These are phyloP conservation scores for Teleogryllus oceanicus DNA, from an alignment of 2,888 invertebrate species.

Conservation along the genomic window DNA sequence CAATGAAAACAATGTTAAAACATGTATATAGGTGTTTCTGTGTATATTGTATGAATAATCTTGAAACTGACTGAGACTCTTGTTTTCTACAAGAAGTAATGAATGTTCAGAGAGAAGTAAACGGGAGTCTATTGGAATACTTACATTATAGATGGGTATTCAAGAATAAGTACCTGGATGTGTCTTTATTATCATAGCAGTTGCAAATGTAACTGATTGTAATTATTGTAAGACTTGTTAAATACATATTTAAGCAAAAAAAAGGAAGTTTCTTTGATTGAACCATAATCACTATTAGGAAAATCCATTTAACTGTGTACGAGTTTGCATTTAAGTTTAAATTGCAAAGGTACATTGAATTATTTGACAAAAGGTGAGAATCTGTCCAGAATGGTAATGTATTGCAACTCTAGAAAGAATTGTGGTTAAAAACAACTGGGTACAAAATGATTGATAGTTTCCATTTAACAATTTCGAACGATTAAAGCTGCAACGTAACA, in stretches of 20 bases:
- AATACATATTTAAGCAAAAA: neutral
- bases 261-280: too few species aligned
- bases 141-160: neutral
- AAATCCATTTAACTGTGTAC: too few species aligned
- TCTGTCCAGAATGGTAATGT: too few species aligned
- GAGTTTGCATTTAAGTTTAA: too few species aligned
- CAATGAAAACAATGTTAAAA: neutral
- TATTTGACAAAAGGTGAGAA: too few species aligned
- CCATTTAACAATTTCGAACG: too few species aligned
- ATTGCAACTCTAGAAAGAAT: too few species aligned
- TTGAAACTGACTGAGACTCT: neutral
- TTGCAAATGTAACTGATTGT: neutral
- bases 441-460: too few species aligned
- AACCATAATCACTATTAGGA: too few species aligned
- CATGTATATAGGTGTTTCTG: neutral
- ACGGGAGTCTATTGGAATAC: neutral
- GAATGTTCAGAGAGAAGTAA: neutral
- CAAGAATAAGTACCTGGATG: slow-evolving; percentile 18
- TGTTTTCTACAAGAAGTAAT: neutral
- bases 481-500: too few species aligned
- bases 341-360: too few species aligned
- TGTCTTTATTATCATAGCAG: neutral
- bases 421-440: too few species aligned
- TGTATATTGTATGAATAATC: neutral
- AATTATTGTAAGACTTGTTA: neutral